Evolutionary conservation across 2,797 vertebrate species (phyloP), one percentile per base, ranked within the genome.

Genomic region (Galagoides demidoff): DNA sequence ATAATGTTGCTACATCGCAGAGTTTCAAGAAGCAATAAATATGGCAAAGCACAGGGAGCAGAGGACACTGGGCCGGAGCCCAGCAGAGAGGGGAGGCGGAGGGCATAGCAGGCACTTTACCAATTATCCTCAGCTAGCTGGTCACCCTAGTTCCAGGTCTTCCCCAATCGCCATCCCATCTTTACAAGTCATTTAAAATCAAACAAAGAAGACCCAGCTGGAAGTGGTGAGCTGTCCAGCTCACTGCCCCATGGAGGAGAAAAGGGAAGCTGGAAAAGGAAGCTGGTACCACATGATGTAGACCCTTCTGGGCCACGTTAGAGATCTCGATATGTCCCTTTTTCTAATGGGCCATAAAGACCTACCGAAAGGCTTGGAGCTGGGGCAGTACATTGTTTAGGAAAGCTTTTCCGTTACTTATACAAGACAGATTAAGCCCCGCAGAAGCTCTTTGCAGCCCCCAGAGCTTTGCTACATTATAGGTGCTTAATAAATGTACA

Each of bases 21-120:
- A 22, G 59, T 31, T 49, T 17, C 10, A 0, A 10, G n/a, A 16
- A 49, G 13, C 34, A 29, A 27, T 9, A 16, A 52, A 31, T 6
- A 29, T 0, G 2, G 13, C 16, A 49, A 11, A 8, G 23, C 34
- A 8, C 29, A 37, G 34, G 25, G 23, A 31, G 8, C 49, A 31
- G 29, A 63, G 10, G 27, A 12, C 37, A 4, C 27, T 45, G 63
- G 14, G 16, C 83, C 86, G 59, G 31, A 66, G 57, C 25, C 68
- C 34, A 20, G 34, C 22, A 64, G 29, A 57, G 74, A 31, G 7
- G 39, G 39, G 39, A 43, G 39, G n/a, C n/a, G 39, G 27, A 39
- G 13, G 55, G 8, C 1, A 34, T 22, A 6, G 49, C 5, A 0
- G 23, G 45, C 25, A 7, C 3, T 0, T 31, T 31, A 13, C 22